Evolutionary conservation across 2,888 invertebrate species (phyloP), one percentile per base, ranked within the genome.

Genomic region (Oxytorus armatus): DNA sequence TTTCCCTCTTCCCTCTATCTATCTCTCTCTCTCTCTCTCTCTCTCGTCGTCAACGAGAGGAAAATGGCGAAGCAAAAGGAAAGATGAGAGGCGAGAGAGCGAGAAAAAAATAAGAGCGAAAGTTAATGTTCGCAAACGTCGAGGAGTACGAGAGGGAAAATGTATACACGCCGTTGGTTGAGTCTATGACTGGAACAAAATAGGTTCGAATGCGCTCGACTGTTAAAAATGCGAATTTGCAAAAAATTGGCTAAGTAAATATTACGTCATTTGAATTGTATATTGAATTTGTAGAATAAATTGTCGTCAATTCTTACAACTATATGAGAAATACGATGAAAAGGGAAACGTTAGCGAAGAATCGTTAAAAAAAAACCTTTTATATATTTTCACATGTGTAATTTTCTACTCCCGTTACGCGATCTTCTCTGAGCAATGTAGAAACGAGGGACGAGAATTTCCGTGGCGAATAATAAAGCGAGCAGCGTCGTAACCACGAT

Each of bases 31-130:
- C 21, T 25, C 14, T 25, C 25, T 55, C 53, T 14, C 23, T 53
- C 18, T 63, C 39, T 63, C 59, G 63, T 74, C 51, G 74, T 49
- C 51, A 61, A 68, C 61, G 57, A 33, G 68, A 75, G 57, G 47
- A 75, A 75, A 75, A 74, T 63, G 47, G 36, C 39, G 21, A 21
- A 36, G 33, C 33, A 69, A 84, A 81, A 74, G 63, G 33, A 68
- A 57, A 70, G 73, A 61, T 51, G 73, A 61, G 68, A 61, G 63
- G 57, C 14, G 81, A 82, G 77, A 70, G 80, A 79, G 83, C 29
- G 57, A 68, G 53, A 44, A 79, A 82, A 79, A 73, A 77, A 76
- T 66, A 68, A 79, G 68, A 73, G 55, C 59, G 55, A 72, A 66
- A 61, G 33, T 63, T 73, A 47, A 59, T 66, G 66, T 53, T 72